A percentile compares a stretch with the other conserved stretches of the same genome.
These are phyloP conservation scores for Python bivittatus DNA, from an alignment of 2,113 vertebrate genomes.

Conservation along the genomic window DNA sequence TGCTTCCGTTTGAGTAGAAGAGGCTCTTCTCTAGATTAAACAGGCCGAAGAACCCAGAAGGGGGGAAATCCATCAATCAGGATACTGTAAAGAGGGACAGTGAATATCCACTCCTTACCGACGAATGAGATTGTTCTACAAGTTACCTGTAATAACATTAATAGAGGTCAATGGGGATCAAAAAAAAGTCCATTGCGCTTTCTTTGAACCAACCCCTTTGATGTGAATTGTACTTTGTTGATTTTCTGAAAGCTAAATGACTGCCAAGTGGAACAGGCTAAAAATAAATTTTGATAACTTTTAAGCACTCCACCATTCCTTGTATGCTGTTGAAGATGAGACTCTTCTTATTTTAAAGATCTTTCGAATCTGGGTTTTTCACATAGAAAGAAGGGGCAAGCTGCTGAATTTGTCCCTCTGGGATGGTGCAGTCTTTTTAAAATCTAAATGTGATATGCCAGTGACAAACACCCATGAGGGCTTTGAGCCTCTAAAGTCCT, in stretches of 20 bases:
- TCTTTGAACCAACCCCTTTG: neutral
- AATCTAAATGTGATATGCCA: neutral
- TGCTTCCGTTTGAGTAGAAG: neutral
- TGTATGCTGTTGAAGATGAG: neutral
- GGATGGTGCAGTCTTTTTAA: neutral
- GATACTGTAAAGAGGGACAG: neutral
- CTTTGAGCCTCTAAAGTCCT: neutral
- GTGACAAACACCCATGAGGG: neutral
- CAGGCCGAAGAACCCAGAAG: neutral
- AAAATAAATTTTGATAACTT: neutral
- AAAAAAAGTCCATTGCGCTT: neutral
- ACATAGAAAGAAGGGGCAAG: neutral
- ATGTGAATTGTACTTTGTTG: neutral
- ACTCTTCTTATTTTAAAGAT: neutral
- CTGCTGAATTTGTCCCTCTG: neutral
- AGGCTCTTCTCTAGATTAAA: neutral
- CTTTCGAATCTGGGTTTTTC: neutral
- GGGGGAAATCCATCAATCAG: neutral
- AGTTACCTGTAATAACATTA: neutral
- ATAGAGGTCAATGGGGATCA: neutral
- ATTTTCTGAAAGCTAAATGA: neutral
- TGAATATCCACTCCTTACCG: neutral
- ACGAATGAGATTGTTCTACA: neutral
- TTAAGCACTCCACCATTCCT: neutral
- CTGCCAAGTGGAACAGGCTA: neutral